A percentile compares a stretch with the other conserved stretches of the same genome.
These are phyloP conservation scores for Ethmia dodecea DNA, from an alignment of 2,888 invertebrate species.

Conservation along the genomic window DNA sequence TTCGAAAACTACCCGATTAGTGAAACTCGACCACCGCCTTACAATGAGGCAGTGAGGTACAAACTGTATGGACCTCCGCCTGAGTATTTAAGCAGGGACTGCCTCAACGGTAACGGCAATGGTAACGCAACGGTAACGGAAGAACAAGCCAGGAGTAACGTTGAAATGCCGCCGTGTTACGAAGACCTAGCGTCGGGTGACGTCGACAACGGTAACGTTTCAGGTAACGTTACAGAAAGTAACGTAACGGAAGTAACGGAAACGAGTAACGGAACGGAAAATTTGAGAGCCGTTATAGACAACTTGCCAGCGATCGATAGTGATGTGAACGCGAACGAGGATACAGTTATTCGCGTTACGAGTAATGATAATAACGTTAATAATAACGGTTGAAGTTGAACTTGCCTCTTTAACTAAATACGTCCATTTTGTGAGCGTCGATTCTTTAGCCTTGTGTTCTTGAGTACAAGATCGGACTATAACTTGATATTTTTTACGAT, in stretches of 20 bases:
- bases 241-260: background rate
- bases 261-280: conserved; percentile 21
- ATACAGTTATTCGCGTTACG: no score
- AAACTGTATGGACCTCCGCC: conserved; percentile 69
- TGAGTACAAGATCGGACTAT: no score
- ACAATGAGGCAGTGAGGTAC: conserved; percentile 57
- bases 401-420: no score
- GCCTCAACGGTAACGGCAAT: conserved; percentile 33
- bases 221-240: background rate
- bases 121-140: conserved; percentile 29
- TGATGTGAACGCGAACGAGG: conserved; percentile 60
- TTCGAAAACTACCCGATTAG: conserved; percentile 53
- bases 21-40: conserved; percentile 48
- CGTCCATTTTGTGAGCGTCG: no score
- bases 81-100: conserved; percentile 49
- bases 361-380: conserved; percentile 1
- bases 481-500: no score
- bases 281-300: conserved; percentile 51
- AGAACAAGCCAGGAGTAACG: conserved; percentile 45
- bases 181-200: conserved; percentile 41
- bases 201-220: conserved; percentile 12
- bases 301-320: conserved; percentile 63
- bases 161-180: conserved; percentile 64
- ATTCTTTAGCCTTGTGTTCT: no score
- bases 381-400: no score